A percentile compares a stretch with the other conserved stretches of the same genome.
Evolutionary conservation across 2,113 vertebrate genomes (phyloP).

Genomic region (Tretioscincus oriximinensis): DNA sequence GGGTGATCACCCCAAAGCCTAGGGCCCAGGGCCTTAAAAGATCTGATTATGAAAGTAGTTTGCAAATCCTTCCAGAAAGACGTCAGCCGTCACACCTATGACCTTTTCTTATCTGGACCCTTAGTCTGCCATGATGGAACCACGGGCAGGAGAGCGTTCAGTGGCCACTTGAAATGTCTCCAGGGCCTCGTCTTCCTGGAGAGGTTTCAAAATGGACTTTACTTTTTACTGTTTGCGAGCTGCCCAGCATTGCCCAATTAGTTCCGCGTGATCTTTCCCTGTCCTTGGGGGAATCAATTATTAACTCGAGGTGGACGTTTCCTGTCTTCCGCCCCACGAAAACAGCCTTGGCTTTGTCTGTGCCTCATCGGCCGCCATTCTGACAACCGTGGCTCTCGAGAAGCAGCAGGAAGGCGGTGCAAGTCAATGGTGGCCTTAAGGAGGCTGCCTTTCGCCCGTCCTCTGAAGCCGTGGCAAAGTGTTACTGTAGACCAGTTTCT

Average conservation of each 20-base stretch:
- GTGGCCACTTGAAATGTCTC: no score
- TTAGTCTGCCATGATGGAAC: no score
- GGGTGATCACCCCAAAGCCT: no score
- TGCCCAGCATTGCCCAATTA: neutral
- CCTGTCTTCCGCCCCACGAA: neutral
- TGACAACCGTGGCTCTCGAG: rapidly evolving
- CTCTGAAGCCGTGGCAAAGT: no score
- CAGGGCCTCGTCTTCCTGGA: neutral
- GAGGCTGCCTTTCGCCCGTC: neutral
- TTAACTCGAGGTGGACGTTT: constrained; percentile 40
- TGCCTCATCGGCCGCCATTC: rapidly evolving
- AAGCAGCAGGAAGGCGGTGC: neutral
- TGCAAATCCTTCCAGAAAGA: no score
- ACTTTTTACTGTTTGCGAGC: constrained; percentile 16
- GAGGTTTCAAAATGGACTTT: constrained; percentile 11
- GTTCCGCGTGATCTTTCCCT: neutral
- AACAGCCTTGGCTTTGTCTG: neutral
- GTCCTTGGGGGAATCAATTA: constrained; percentile 52
- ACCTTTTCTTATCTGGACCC: no score
- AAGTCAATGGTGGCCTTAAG: neutral
- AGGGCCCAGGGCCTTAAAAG: no score
- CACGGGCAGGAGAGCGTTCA: no score
- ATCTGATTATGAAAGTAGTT: no score
- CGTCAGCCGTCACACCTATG: no score
- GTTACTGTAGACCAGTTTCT: neutral